phyloP scores from a whole-genome alignment of 2,888 invertebrate genomes.

The Agrotis exclamationis region DNA sequence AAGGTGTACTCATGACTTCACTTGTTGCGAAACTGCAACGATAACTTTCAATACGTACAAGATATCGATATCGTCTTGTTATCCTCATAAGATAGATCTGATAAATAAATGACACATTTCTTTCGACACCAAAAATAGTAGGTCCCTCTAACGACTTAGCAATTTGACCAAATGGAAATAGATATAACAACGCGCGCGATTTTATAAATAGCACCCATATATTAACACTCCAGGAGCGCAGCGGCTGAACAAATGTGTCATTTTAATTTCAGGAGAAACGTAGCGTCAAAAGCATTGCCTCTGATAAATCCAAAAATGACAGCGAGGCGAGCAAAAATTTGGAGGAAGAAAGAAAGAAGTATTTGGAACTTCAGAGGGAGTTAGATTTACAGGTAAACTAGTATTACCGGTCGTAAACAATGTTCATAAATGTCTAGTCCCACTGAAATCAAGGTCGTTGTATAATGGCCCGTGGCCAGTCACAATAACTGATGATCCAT shows the following conservation, averaged over 20 bases:
- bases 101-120: not conserved
- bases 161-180: conserved; percentile 47
- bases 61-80: too few species aligned
- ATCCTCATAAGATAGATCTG: too few species aligned
- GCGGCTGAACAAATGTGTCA: conserved; percentile 26
- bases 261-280: conserved; percentile 83
- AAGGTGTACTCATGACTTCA: conserved; percentile 18
- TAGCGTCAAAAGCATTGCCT: conserved; percentile 86
- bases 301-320: conserved; percentile 86
- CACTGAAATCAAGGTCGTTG: conserved; percentile 47
- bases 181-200: conserved; percentile 31
- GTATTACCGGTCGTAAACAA: conserved; percentile 4
- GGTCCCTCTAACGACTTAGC: conserved; percentile 6
- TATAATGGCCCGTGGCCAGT: conserved; percentile 29
- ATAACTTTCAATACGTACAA: not conserved
- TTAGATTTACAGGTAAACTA: conserved; percentile 94
- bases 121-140: conserved; percentile 26
- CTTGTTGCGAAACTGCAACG: conserved; percentile 20
- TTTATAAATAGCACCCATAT: conserved; percentile 45
- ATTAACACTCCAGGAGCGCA: conserved; percentile 24
- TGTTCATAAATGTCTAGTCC: conserved; percentile 14
- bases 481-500: conserved; percentile 43
- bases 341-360: conserved; percentile 94
- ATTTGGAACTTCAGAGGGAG: conserved; percentile 96
- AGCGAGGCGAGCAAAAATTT: conserved; percentile 93